phyloP scores from a whole-genome alignment of 2,113 vertebrate genomes.

The Cyanoramphus novaezelandiae region DNA sequence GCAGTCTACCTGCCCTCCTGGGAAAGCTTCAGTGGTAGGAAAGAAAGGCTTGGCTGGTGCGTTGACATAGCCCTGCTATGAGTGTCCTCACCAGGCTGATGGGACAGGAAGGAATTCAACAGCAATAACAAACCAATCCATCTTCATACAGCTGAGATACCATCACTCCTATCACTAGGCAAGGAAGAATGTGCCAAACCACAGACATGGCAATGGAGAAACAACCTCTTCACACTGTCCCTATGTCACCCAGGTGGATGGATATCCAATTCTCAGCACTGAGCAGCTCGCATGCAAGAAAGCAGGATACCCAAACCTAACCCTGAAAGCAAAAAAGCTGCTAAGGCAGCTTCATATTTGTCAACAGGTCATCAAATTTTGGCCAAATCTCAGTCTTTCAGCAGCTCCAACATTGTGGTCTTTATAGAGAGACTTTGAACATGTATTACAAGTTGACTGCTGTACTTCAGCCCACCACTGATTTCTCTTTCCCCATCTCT shows the following conservation, averaged over 20 bases:
- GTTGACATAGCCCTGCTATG: background rate
- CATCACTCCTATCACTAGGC: background rate
- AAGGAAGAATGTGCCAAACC: background rate
- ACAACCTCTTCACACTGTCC: fast-evolving
- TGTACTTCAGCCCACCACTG: background rate
- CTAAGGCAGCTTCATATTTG: background rate
- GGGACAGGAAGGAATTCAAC: background rate
- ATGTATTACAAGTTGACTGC: background rate
- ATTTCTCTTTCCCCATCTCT: background rate
- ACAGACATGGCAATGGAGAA: background rate
- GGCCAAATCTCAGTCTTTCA: background rate
- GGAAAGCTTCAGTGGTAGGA: background rate
- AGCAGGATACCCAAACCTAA: background rate
- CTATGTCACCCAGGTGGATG: background rate
- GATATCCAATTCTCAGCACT: background rate
- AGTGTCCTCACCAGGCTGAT: background rate
- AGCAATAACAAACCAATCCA: background rate
- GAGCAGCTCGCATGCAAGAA: fast-evolving
- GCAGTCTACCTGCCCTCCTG: background rate
- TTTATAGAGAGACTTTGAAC: background rate
- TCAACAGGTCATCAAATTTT: background rate
- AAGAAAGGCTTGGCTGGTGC: background rate
- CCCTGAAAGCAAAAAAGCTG: background rate
- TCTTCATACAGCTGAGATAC: background rate
- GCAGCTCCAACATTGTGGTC: background rate